Conservation (phyloP, 2,797 vertebrate genomes). For the Myotis planiceps region DNA sequence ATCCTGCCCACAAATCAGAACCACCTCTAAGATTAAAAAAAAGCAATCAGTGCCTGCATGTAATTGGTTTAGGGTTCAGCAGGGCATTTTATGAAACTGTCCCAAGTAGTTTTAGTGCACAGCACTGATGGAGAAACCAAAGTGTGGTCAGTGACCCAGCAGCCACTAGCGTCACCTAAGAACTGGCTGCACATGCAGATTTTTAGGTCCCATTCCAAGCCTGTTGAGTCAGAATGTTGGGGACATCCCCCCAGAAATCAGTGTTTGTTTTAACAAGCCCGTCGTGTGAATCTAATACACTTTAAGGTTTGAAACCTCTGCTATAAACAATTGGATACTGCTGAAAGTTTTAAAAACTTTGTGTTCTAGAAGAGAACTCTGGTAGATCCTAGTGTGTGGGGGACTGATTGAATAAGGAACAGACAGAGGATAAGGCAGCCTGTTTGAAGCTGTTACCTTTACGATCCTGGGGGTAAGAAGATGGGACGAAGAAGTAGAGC, state of each 20-base stretch:
- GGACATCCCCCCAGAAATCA: neutral
- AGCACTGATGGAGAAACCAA: neutral
- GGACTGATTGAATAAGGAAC: neutral
- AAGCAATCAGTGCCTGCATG: neutral
- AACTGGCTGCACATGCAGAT: neutral
- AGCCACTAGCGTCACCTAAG: neutral
- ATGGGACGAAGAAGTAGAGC: neutral
- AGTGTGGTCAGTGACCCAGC: neutral
- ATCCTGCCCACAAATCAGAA: neutral
- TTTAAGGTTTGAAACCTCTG: neutral
- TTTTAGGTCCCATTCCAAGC: neutral
- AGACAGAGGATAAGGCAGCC: neutral
- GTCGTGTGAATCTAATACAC: neutral
- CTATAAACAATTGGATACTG: neutral
- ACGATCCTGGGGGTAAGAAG: neutral
- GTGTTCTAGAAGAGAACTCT: neutral
- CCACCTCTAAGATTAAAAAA: neutral
- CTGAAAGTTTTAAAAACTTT: neutral
- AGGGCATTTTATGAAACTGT: neutral
- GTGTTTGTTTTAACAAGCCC: neutral
- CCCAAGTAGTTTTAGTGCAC: neutral
- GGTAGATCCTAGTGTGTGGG: neutral
- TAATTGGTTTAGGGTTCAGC: neutral
- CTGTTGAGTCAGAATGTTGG: neutral
- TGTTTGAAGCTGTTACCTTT: neutral